Evolutionary conservation across 2,113 vertebrate genomes (phyloP), one percentile per base, ranked within the genome.

Genomic region (Pterocles burchelli): DNA sequence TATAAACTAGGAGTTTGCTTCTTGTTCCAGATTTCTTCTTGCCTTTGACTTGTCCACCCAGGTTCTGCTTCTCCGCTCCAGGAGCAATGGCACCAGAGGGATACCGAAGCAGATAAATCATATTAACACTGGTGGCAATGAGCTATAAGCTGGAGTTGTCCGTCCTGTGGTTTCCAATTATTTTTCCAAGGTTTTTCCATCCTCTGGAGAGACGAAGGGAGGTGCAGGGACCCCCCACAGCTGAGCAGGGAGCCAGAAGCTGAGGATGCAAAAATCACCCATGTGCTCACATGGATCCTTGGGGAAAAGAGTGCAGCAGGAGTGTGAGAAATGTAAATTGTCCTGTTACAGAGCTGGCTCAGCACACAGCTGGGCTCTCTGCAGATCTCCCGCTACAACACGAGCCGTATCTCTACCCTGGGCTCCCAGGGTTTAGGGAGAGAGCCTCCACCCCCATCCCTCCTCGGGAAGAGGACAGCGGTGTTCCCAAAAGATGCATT

Each of bases 121-220:
- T 16, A 4, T 8, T 10, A 4, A 13, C 2, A 1, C 2, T 2
- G 0, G 26, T 4, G 28, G n/a, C 41, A 9, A 25, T 4, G 65
- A 66, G 54, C 26, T 76, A 3, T 6, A 41, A n/a, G 26, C 17
- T 52, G 63, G 18, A 38, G 7, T 26, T 55, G 26, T 21, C 29
- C 3, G 0, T n/a, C 51, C 71, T 19, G 55, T 11, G 21, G 2
- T 59, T 86, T 49, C 71, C 72, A 11, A 29, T 29, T 2, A 77
- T 33, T 86, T 83, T 80, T 68, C 63, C 22, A 6, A 68, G 31
- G 55, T 10, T 85, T 93, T 70, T 34, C 48, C 43, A 13, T 24
- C n/a, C 61, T 74, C 52, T 45, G 51, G 46, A 67, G 67, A 24
- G 38, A 46, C 36, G 45, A 51, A 28, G 29, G 58, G n/a, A 67